Base-by-base conservation (phyloP, 2,113 vertebrate species). In the Ptilorrhoa leucosticta region DNA sequence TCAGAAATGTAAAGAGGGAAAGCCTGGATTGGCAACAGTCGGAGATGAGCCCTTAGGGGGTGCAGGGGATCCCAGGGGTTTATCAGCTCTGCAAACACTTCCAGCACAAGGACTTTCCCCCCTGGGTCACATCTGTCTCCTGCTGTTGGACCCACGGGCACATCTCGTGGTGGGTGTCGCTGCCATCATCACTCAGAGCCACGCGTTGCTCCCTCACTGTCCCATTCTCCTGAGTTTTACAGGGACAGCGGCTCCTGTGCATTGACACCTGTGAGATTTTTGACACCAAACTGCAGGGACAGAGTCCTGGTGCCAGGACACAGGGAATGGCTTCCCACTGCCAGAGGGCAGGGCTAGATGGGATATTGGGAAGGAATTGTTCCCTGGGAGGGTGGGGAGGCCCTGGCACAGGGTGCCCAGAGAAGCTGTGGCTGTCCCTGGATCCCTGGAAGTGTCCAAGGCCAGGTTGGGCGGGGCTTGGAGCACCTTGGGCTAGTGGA, bases 191-290 rank as follows among this genome's bases (percentile, higher is more conserved):
- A 2, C 14, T 22, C 1, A 2, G 30, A 71, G 57, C 73, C 50
- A 1, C 1, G 0, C 0, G 7, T 0, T 21, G 35, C 13, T 70
- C 56, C 42, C 79, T 45, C 51, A 0, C 57, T 14, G 21, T 14
- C 37, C 56, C 0, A 0, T 15, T 45, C 72, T 51, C 39, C 65
- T 7, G 23, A 22, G n/a, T 24, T 42, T 22, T 3, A 0, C 66
- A 6, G 50, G 50, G 27, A 11, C 28, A 11, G 31, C 23, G 2
- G 20, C 45, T 66, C 69, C 48, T 30, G 10, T 5, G 77, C 73
- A 47, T 2, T 6, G 50, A 30, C 15, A 9, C 51, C 82, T 16
- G 4, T 9, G 15, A 33, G 20, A 18, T 13, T 42, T 30, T 3
- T 11, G 28, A 27, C 45, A 42, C 50, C 61, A 40, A 86, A 30